Conservation (phyloP, 2,797 vertebrate species). For the Glyptemys insculpta region DNA sequence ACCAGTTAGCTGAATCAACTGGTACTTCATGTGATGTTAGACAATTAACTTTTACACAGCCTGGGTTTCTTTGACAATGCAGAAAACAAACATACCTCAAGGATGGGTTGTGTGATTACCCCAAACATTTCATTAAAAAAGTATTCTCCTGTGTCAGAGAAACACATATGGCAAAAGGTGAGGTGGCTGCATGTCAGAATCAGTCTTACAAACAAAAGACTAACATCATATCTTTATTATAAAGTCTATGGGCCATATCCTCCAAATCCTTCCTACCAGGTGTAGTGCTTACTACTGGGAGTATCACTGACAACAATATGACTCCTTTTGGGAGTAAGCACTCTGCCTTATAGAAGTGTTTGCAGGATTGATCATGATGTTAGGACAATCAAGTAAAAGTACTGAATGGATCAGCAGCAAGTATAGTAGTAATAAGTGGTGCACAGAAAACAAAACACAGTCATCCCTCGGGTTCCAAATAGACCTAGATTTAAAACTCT, state of each 20-base stretch:
- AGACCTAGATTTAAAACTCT: background rate
- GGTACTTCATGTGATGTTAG: background rate
- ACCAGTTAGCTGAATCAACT: no score
- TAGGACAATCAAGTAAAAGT: background rate
- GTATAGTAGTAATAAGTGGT: rapidly evolving
- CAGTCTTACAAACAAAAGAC: background rate
- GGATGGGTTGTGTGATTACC: background rate
- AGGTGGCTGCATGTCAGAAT: background rate
- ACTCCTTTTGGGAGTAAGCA: background rate
- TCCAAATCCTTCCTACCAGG: background rate
- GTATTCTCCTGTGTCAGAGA: background rate
- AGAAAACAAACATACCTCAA: no score
- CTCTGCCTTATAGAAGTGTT: background rate
- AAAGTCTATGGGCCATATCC: background rate
- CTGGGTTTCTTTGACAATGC: no score
- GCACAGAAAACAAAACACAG: background rate
- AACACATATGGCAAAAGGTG: background rate
- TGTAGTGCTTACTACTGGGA: background rate
- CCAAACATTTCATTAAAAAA: no score
- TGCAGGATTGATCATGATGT: background rate
- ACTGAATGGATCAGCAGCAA: background rate
- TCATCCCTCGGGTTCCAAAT: background rate
- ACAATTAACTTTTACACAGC: background rate
- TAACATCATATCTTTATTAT: background rate
- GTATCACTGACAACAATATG: background rate